phyloP scores from a whole-genome alignment of 2,888 invertebrate genomes.

The Drosophila prolongata region DNA sequence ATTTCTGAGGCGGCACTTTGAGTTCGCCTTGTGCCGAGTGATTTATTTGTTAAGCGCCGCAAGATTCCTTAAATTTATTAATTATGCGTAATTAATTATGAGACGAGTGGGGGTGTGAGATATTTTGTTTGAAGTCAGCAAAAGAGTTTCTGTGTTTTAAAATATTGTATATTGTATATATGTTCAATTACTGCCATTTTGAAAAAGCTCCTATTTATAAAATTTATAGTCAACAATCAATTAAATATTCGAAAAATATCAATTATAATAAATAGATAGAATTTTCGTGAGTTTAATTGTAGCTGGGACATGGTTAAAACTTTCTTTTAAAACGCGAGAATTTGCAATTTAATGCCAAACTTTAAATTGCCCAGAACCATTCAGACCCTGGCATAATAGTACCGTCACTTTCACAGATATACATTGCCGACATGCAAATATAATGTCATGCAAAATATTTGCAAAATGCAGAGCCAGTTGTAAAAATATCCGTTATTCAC shows the following conservation, averaged over 20 bases:
- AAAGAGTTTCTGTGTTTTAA: not conserved
- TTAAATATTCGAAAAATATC: no score
- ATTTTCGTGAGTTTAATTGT: no score
- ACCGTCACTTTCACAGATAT: slow-evolving; percentile 2
- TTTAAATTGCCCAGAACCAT: not conserved
- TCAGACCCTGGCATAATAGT: no score
- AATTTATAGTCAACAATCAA: no score
- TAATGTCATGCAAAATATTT: slow-evolving; percentile 14
- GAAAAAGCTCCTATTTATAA: no score
- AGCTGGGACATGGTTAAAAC: no score
- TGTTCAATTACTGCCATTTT: no score
- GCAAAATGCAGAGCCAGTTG: slow-evolving; percentile 12
- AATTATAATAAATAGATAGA: no score
- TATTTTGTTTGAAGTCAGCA: not conserved
- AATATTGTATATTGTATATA: no score
- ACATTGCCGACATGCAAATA: slow-evolving; percentile 15
- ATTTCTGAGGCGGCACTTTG: slow-evolving; percentile 42
- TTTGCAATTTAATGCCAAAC: slow-evolving; percentile 32
- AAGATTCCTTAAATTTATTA: slow-evolving; percentile 66
- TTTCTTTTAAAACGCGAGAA: no score
- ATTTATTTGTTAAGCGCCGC: slow-evolving; percentile 54
- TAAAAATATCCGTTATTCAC: slow-evolving; percentile 50
- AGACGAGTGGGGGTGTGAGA: not conserved
- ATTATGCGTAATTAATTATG: slow-evolving; percentile 64
- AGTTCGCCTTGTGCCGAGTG: slow-evolving; percentile 31